Percentiles rank a stretch among this genome's conserved stretches.
These are phyloP conservation scores for Neogobius melanostomus DNA, from an alignment of 2,113 vertebrate genomes.

Conservation along the genomic window DNA sequence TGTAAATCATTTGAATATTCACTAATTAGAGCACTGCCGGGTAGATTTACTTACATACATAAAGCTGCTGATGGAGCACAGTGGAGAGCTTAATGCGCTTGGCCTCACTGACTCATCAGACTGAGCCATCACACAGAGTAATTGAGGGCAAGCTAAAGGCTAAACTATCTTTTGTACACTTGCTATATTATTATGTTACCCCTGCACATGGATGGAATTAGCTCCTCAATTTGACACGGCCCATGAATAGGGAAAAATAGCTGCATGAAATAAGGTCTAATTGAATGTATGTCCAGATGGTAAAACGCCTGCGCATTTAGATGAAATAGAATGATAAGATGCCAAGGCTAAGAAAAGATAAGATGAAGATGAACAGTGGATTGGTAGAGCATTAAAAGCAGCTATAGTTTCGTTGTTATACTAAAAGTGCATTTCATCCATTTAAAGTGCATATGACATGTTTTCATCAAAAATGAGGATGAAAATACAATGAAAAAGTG, in stretches of 20 bases:
- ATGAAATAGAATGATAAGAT: background rate
- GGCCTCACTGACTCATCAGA: constrained; percentile 61
- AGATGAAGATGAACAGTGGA: no score
- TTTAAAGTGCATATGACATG: no score
- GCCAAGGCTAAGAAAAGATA: background rate
- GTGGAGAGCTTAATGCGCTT: constrained; percentile 56
- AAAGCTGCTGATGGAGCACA: constrained; percentile 48
- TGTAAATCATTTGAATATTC: constrained; percentile 4
- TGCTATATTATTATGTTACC: constrained; percentile 42
- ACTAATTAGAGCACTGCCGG: constrained; percentile 39
- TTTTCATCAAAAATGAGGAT: no score
- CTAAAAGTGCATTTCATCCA: no score
- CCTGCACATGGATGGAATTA: constrained; percentile 50
- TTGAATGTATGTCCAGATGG: background rate
- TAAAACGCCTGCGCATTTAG: constrained; percentile 13
- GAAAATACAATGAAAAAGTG: no score
- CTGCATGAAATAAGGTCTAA: constrained; percentile 2
- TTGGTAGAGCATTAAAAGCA: no score
- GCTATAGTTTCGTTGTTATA: no score
- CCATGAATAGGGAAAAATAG: constrained; percentile 23
- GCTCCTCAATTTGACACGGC: constrained; percentile 10
- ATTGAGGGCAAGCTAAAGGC: constrained; percentile 63
- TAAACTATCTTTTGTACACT: constrained; percentile 58
- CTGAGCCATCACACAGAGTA: constrained; percentile 51
- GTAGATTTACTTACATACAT: constrained; percentile 18